Evolutionary conservation across 2,888 invertebrate species (phyloP), one percentile per base, ranked within the genome.

Genomic region (Deilephila elpenor): DNA sequence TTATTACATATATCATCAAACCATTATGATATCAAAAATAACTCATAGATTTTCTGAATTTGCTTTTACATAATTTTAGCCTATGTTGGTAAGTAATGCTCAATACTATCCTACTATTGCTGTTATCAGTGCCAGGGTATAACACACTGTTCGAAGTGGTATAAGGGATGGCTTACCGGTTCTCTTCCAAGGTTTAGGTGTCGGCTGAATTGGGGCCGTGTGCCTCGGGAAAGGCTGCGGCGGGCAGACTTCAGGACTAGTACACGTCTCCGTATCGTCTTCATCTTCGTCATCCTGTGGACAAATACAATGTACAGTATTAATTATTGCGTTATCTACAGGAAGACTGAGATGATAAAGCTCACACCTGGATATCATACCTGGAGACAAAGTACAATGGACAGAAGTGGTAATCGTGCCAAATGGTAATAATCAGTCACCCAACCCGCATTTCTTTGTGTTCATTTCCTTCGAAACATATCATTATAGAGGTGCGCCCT

Each of bases 111-210:
- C 60, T 25, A 60, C 60, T 3, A 17, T n/a, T 56, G 11, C 60
- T 60, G 44, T 67, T 25, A 17, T 51, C 44, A 25, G 67, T 67
- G 67, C 67, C 51, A 67, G 67, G 51, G 6, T 51, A 44, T 20
- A 51, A n/a, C 25, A 51, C 14, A 44, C 44, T 44, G 20, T 0
- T 51, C 20, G 25, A 60, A 60, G 25, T 17, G 3, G 25, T 20
- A 25, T 25, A 25, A 29, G 25, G 25, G 20, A 34, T 53, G 5
- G 29, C 86, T 88, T 88, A 95, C 95, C 95, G 77, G 95, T 95
- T 83, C 95, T 88, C 80, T 95, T 95, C 95, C 95, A 95, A 74
- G 95, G 95, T 84, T 95, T 95, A 2, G 95, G 95, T 0, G 92
- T 84, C 64, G 84, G 83, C 74, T 90, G 91, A 71, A 87, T 76